Evolutionary conservation across 2,797 vertebrate species (phyloP).

Genomic region (Mormyrus hasselquistii): DNA sequence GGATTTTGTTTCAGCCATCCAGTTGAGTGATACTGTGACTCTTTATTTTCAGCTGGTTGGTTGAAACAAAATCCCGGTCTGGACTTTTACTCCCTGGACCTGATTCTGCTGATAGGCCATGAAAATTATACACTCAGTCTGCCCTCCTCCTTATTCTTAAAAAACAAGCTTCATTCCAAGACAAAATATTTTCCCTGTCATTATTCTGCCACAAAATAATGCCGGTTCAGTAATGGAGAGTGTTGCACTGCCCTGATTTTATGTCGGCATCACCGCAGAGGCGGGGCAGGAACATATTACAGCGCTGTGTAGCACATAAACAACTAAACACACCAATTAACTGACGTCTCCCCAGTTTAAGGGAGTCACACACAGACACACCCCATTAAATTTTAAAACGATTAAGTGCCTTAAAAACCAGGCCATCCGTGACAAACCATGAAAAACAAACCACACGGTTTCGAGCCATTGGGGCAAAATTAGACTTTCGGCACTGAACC

Average conservation of each 20-base stretch:
- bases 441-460: background rate
- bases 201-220: background rate
- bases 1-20: background rate
- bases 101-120: background rate
- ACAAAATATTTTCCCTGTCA: background rate
- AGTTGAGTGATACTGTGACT: background rate
- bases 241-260: background rate
- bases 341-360: background rate
- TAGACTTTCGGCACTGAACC: background rate
- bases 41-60: background rate
- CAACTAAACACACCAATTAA: constrained; percentile 1
- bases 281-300: background rate
- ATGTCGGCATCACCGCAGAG: background rate
- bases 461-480: background rate
- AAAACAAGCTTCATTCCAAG: background rate
- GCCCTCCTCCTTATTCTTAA: background rate
- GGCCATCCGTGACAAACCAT: background rate
- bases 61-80: background rate
- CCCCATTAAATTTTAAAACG: background rate
- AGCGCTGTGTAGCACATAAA: background rate
- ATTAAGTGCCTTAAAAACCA: background rate
- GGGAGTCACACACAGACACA: background rate
- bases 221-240: background rate
- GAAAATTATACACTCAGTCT: background rate
- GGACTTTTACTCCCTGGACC: background rate